Evolutionary conservation across 2,888 invertebrate species (phyloP), one percentile per base, ranked within the genome.

Genomic region (Tuta absoluta): DNA sequence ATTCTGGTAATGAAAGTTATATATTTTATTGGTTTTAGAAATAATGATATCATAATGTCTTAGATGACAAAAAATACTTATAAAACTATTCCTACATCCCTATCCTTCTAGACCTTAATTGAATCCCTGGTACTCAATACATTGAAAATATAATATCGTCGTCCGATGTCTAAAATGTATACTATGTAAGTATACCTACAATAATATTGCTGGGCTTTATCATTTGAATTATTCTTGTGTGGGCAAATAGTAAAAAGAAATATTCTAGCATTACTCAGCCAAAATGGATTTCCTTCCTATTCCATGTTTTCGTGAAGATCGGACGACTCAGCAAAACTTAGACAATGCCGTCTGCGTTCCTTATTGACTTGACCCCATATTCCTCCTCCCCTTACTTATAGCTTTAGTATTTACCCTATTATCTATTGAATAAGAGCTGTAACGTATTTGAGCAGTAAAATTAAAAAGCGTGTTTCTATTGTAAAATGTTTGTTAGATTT

Each of bases 391-490:
- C 78, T 84, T 86, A 87, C 83, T 86, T 86, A 88, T 91, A 91
- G 91, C 90, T 89, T 88, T 91, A 91, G 89, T 88, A 86, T 84
- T 78, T 85, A 84, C 84, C 85, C 82, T 85, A 78, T 77, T 83
- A 81, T 82, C 76, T 85, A 83, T 84, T 75, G 76, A 80, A 82
- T 75, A 79, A 83, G 79, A 83, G 87, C 88, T 85, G 79, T 80
- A 78, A 82, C 77, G 75, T 81, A 75, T 79, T 77, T 77, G 76
- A 85, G 78, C 81, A 77, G 82, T 77, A 72, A 78, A 53, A 76
- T 74, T 78, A 78, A 80, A 79, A 72, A 74, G 75, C 77, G 79
- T 83, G 79, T 78, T 82, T 80, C 71, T 77, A 77, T 78, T 78
- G 77, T 83, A 78, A 83, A 77, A 76, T 72, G 71, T 78, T 81